A percentile compares a stretch with the other conserved stretches of the same genome.
Evolutionary conservation across 2,888 invertebrate species (phyloP).

Genomic region (Meliscaeva auricollis): DNA sequence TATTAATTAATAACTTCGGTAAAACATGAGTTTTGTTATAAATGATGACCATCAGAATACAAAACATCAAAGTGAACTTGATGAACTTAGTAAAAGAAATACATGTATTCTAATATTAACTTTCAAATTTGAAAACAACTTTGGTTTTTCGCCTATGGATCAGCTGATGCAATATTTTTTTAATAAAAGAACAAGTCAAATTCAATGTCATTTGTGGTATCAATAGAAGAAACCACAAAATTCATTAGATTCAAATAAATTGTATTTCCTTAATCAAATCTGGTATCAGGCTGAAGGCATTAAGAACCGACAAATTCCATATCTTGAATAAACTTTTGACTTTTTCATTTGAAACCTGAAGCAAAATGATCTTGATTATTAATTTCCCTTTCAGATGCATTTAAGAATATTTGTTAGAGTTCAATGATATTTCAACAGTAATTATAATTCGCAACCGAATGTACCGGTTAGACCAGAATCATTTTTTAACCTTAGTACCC

Average conservation of each 20-base stretch:
- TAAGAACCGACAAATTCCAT: background rate
- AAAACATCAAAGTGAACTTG: background rate
- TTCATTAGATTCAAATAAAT: slow-evolving; percentile 9
- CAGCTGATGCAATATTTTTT: slow-evolving; percentile 1
- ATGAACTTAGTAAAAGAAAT: background rate
- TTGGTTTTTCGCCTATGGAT: background rate
- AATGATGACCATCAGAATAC: too few species aligned
- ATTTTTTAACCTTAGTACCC: too few species aligned
- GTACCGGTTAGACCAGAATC: background rate
- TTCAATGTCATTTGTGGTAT: slow-evolving; percentile 3
- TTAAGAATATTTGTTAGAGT: background rate
- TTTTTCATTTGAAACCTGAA: background rate
- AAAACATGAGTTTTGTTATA: background rate
- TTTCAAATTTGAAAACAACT: slow-evolving; percentile 1
- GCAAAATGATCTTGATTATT: background rate
- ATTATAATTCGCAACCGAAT: background rate
- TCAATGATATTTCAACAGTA: background rate
- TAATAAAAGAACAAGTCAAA: slow-evolving; percentile 18
- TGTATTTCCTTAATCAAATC: slow-evolving; percentile 22
- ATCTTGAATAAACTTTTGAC: background rate
- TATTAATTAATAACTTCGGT: background rate
- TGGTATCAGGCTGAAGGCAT: background rate
- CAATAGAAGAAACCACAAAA: background rate
- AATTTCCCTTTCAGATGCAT: background rate
- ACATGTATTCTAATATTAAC: too few species aligned